phyloP scores from a whole-genome alignment of 2,113 vertebrate species.

The Todiramphus chloris region DNA sequence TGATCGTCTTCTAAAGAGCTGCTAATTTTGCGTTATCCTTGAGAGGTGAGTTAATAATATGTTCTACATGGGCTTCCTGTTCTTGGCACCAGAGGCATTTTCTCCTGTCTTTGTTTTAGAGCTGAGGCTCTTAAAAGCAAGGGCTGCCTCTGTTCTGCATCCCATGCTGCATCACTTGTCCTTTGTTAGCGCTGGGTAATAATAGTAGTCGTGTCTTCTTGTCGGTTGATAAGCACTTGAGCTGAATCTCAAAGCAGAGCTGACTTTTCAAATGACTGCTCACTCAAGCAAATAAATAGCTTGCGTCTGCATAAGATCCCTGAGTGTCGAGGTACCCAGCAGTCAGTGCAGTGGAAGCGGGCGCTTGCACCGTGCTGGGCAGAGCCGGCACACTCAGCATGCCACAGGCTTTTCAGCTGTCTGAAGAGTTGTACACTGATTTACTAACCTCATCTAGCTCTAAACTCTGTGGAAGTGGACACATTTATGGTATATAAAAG shows the following conservation, averaged over 20 bases:
- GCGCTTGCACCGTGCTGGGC: neutral
- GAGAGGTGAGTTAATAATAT: neutral
- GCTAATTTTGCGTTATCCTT: neutral
- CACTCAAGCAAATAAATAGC: constrained; percentile 11
- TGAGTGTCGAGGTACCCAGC: neutral
- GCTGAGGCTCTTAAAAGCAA: neutral
- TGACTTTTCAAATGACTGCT: neutral
- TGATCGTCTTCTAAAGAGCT: neutral
- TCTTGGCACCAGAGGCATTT: neutral
- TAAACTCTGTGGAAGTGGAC: neutral
- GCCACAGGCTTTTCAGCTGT: neutral
- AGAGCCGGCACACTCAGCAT: rapidly evolving
- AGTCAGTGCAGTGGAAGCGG: neutral
- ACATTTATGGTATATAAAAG: neutral
- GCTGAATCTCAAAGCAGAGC: neutral
- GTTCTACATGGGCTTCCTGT: neutral
- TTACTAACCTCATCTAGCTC: neutral
- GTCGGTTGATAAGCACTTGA: neutral
- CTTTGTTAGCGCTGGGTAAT: neutral
- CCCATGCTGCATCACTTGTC: neutral
- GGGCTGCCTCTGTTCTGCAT: neutral
- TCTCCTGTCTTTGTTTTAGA: neutral
- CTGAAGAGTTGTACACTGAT: neutral
- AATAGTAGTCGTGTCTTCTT: neutral
- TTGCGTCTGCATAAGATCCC: neutral